Evolutionary conservation across 23 tunicate genomes (phyloP).

Genomic region (Diplosoma virens): DNA sequence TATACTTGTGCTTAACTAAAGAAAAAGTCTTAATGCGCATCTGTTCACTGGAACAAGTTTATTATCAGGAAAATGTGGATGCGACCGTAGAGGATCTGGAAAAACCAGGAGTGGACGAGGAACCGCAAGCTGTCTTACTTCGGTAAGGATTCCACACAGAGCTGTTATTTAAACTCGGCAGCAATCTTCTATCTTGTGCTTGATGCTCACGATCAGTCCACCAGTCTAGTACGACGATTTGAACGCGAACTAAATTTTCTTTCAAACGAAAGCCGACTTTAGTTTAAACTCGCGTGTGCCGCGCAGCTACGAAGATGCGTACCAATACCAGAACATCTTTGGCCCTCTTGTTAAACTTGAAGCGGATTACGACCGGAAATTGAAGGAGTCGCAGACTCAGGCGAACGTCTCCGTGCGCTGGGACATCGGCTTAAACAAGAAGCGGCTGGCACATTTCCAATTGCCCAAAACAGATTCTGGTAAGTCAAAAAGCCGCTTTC

Average conservation of each 20-base stretch:
- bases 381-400: constrained; percentile 96
- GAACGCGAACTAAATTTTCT: too few species aligned
- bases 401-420: constrained; percentile 78
- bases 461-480: constrained; percentile 95
- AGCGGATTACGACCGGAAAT: constrained; percentile 89
- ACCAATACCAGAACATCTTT: constrained; percentile 96
- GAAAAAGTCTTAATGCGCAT: too few species aligned
- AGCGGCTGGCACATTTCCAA: constrained; percentile 82
- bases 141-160: too few species aligned
- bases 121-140: constrained; percentile 84
- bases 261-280: too few species aligned
- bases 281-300: background rate
- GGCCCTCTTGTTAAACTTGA: constrained; percentile 96
- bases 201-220: too few species aligned
- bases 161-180: too few species aligned
- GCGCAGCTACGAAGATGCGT: constrained; percentile 91
- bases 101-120: constrained; percentile 96
- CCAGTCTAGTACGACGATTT: too few species aligned
- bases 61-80: constrained; percentile 60
- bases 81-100: constrained; percentile 93
- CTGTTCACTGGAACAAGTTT: background rate
- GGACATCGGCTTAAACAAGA: constrained; percentile 94
- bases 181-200: too few species aligned
- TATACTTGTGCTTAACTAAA: too few species aligned
- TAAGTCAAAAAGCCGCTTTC: too few species aligned